phyloP scores from a whole-genome alignment of 2,888 invertebrate species.

The Euplagia quadripunctaria region DNA sequence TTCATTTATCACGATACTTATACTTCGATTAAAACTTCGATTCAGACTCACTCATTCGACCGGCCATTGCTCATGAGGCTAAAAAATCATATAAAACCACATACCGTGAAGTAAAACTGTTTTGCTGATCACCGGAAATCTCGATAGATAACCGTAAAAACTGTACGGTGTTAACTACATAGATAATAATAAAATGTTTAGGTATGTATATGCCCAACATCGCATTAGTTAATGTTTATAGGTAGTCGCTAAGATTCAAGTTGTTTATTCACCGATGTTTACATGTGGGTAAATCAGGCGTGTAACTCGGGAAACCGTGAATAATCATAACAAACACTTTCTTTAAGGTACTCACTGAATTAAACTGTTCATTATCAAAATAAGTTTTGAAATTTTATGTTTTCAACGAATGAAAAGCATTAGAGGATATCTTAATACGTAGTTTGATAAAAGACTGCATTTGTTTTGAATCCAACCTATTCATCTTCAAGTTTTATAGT shows the following conservation, averaged over 20 bases:
- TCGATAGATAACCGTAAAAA: constrained; percentile 53
- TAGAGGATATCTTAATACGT: constrained; percentile 5
- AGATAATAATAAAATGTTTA: constrained; percentile 46
- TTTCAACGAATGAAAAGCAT: constrained; percentile 9
- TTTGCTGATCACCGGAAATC: constrained; percentile 56
- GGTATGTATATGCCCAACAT: constrained; percentile 45
- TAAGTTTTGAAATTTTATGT: constrained; percentile 23
- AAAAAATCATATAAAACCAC: constrained; percentile 30
- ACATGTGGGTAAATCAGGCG: constrained; percentile 49
- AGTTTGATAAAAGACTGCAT: neutral
- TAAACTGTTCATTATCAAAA: constrained; percentile 36
- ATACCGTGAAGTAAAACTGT: constrained; percentile 43
- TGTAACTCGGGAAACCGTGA: constrained; percentile 48
- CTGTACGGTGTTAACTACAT: constrained; percentile 46
- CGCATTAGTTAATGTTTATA: constrained; percentile 36
- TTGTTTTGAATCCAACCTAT: neutral
- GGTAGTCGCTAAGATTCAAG: constrained; percentile 37
- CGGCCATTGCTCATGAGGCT: neutral
- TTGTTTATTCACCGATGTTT: constrained; percentile 56
- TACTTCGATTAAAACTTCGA: neutral
- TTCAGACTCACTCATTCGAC: neutral
- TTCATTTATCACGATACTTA: neutral
- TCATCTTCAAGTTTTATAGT: neutral
- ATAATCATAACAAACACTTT: constrained; percentile 54
- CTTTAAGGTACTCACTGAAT: constrained; percentile 36